Evolutionary conservation across 2,888 invertebrate species (phyloP).

Genomic region (Rhagium mordax): DNA sequence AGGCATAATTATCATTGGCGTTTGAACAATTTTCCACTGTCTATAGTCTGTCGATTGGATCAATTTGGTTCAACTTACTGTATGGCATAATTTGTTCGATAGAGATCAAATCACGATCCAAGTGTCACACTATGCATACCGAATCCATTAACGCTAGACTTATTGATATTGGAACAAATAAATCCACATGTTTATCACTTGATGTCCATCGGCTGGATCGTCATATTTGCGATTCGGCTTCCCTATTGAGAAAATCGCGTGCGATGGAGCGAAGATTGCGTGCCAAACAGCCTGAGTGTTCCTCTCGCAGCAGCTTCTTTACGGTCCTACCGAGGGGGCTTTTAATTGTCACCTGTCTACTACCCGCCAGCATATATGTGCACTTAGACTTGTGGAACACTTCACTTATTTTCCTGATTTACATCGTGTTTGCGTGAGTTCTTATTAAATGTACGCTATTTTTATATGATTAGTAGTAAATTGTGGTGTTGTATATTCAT

Average conservation of each 20-base stretch:
- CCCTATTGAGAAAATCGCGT: conserved; percentile 33
- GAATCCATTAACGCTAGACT: conserved; percentile 30
- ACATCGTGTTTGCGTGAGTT: conserved; percentile 49
- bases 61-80: not conserved
- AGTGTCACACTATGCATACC: conserved; percentile 30
- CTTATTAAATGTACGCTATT: conserved; percentile 40
- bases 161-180: conserved; percentile 16
- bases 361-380: conserved; percentile 39
- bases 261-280: conserved; percentile 30
- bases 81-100: conserved; percentile 29
- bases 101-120: conserved; percentile 29
- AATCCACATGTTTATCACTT: conserved; percentile 23
- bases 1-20: not conserved
- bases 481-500: conserved; percentile 34
- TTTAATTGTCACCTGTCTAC: conserved; percentile 52
- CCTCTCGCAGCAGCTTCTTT: conserved; percentile 43
- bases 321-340: conserved; percentile 44
- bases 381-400: conserved; percentile 37
- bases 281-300: conserved; percentile 22
- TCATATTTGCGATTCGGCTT: conserved; percentile 25
- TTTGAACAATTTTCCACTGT: not conserved
- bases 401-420: conserved; percentile 39
- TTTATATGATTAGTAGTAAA: conserved; percentile 40
- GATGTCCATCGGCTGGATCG: conserved; percentile 26
- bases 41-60: conserved; percentile 9